phyloP scores from a whole-genome alignment of 2,888 invertebrate species.

The Hoplodrina ambigua region DNA sequence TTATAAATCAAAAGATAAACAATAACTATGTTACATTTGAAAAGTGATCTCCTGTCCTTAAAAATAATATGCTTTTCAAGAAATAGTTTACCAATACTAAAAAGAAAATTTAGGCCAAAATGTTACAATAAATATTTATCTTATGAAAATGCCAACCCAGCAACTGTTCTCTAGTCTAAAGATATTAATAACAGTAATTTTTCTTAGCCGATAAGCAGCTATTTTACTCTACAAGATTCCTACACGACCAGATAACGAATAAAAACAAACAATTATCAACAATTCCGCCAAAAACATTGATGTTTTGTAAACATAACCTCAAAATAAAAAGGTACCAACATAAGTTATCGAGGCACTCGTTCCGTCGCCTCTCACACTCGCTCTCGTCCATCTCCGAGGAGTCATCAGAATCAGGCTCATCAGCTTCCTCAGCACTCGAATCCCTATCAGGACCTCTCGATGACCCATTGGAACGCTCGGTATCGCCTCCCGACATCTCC shows the following conservation, averaged over 20 bases:
- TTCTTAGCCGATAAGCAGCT: not conserved
- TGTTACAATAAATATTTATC: not conserved
- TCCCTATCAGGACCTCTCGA: constrained; percentile 92
- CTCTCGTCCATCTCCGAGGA: constrained; percentile 98
- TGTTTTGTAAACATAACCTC: constrained; percentile 90
- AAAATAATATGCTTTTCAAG: too few species aligned
- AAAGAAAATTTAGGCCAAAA: not conserved
- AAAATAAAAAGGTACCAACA: constrained; percentile 77
- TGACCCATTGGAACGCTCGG: constrained; percentile 92
- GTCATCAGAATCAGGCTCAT: constrained; percentile 95
- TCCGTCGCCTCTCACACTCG: constrained; percentile 96
- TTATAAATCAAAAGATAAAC: not conserved
- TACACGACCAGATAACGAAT: constrained; percentile 5
- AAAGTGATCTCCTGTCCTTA: not conserved
- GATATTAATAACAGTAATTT: not conserved
- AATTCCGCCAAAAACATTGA: constrained; percentile 49
- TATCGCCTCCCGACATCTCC: constrained; percentile 93
- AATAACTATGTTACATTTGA: not conserved
- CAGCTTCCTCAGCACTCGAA: constrained; percentile 94
- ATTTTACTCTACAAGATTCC: constrained; percentile 1
- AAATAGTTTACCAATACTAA: not conserved
- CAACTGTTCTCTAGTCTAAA: constrained; percentile 1
- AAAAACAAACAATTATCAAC: constrained; percentile 49
- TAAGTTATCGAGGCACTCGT: constrained; percentile 96
- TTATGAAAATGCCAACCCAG: constrained; percentile 28